phyloP scores from a whole-genome alignment of 2,113 vertebrate species.

The Perca fluviatilis region DNA sequence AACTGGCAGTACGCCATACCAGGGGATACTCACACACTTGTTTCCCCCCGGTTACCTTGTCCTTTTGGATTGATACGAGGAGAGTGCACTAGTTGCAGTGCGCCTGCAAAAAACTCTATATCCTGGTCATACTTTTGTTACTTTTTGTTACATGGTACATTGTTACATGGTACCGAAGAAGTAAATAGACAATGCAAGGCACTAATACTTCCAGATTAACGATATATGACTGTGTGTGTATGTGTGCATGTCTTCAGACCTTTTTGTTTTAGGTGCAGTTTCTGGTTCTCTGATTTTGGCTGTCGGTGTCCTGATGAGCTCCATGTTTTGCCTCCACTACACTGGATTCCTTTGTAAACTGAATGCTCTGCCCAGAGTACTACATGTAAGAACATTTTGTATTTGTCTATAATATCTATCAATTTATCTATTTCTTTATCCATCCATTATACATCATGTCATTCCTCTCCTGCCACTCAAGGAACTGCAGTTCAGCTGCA shows the following conservation, averaged over 20 bases:
- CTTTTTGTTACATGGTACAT: too few species aligned
- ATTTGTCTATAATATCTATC: not conserved
- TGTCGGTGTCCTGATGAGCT: not conserved
- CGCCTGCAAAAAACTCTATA: too few species aligned
- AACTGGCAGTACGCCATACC: too few species aligned
- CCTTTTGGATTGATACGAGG: too few species aligned
- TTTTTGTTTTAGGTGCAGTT: conserved; percentile 3
- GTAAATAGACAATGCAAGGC: too few species aligned
- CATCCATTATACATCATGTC: too few species aligned
- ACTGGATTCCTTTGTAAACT: conserved; percentile 69
- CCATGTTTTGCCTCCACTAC: conserved; percentile 42
- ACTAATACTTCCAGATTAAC: not conserved
- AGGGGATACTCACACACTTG: too few species aligned
- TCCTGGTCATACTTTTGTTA: not conserved
- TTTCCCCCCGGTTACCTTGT: too few species aligned
- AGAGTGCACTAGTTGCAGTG: too few species aligned
- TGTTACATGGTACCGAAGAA: not conserved
- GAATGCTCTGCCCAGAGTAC: conserved; percentile 50
- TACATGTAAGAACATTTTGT: conserved; percentile 47
- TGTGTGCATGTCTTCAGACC: conserved; percentile 45
- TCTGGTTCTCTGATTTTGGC: conserved; percentile 1
- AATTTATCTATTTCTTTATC: not conserved
- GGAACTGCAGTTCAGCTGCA: too few species aligned
- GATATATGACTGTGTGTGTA: not conserved
- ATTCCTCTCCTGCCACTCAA: too few species aligned